Evolutionary conservation across 2,797 vertebrate genomes (phyloP).

Genomic region (Trematomus bernacchii): DNA sequence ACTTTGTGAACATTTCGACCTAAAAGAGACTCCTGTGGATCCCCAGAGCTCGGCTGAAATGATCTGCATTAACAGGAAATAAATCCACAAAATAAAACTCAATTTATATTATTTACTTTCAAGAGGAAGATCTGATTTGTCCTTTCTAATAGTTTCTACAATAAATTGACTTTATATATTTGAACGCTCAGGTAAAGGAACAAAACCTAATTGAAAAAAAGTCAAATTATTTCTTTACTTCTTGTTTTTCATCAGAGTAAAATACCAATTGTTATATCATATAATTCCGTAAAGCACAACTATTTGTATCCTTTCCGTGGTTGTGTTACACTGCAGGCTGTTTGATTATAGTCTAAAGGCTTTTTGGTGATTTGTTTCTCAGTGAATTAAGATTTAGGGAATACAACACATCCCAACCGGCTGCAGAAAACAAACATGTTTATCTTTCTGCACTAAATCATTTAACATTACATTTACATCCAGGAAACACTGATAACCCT

Average conservation of each 20-base stretch:
- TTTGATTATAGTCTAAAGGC: not conserved
- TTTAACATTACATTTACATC: too few relatives aligned
- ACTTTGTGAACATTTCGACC: conserved; percentile 32
- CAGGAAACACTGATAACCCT: not conserved
- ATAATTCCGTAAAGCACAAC: not conserved
- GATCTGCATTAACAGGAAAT: too few relatives aligned
- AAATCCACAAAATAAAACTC: not conserved
- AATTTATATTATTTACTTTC: not conserved
- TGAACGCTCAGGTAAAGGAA: not conserved
- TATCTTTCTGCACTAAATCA: not conserved
- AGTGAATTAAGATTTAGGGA: not conserved
- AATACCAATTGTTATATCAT: fast-evolving
- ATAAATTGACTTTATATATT: not conserved
- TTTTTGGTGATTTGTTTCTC: not conserved
- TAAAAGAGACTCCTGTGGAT: conserved; percentile 16
- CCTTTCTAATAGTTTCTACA: too few relatives aligned
- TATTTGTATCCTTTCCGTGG: too few relatives aligned
- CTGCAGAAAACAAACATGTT: not conserved
- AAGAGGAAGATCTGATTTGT: not conserved
- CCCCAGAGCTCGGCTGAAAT: too few relatives aligned
- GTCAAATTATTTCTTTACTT: not conserved
- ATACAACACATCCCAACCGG: too few relatives aligned
- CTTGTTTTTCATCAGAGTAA: not conserved
- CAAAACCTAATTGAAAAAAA: not conserved
- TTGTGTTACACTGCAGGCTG: not conserved